These are phyloP conservation scores for Drosophila bipectinata DNA, from an alignment of 1,140 invertebrate species.

Conservation along the genomic window DNA sequence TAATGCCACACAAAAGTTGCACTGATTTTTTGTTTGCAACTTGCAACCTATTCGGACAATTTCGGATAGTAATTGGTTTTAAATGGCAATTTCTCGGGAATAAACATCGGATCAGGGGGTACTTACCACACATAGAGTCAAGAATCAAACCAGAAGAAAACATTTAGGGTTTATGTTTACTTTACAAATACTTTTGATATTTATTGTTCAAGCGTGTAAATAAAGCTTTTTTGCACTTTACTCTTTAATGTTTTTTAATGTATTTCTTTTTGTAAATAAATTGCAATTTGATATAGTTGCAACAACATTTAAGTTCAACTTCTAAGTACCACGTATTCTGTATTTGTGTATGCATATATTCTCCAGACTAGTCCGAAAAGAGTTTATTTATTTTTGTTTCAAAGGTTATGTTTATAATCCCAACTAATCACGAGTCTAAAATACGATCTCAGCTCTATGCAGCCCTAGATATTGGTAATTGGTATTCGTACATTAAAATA, in stretches of 20 bases:
- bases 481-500: constrained; percentile 39
- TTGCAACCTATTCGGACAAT: neutral
- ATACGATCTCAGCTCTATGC: constrained; percentile 38
- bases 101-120: neutral
- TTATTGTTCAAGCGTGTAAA: constrained; percentile 61
- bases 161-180: constrained; percentile 15
- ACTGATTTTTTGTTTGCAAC: constrained; percentile 10
- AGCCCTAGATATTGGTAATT: constrained; percentile 27
- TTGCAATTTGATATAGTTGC: constrained; percentile 48
- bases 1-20: constrained; percentile 8
- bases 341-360: constrained; percentile 20
- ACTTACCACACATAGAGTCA: neutral
- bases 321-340: constrained; percentile 35
- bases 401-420: constrained; percentile 9
- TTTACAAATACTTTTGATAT: constrained; percentile 54
- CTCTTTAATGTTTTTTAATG: constrained; percentile 38
- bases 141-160: constrained; percentile 11
- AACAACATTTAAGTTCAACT: constrained; percentile 46
- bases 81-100: constrained; percentile 11
- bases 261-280: constrained; percentile 45
- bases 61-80: constrained; percentile 28
- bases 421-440: constrained; percentile 26
- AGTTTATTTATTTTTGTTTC: constrained; percentile 29
- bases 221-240: constrained; percentile 60
- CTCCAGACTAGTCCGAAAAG: neutral